A percentile compares a stretch with the other conserved stretches of the same genome.
Evolutionary conservation across 2,888 invertebrate genomes (phyloP).

Genomic region (Eulithis prunata): DNA sequence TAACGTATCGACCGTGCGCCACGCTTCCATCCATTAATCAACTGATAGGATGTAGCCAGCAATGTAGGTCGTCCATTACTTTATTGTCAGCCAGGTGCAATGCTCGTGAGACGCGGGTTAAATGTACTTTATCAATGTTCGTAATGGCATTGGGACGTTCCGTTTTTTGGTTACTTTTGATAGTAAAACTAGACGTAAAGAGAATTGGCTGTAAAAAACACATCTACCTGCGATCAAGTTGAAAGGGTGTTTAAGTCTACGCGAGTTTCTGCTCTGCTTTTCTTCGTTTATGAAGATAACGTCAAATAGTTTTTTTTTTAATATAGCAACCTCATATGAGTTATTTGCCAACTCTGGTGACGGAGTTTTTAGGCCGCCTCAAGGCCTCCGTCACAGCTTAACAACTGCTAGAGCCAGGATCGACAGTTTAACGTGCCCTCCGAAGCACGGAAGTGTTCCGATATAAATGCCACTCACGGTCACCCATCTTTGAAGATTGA

Average conservation of each 20-base stretch:
- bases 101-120: slow-evolving; percentile 40
- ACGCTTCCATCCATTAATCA: slow-evolving; percentile 64
- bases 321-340: no score
- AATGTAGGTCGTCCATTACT: slow-evolving; percentile 66
- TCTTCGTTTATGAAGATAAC: not conserved
- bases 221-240: not conserved
- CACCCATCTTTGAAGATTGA: no score
- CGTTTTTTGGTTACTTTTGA: slow-evolving; percentile 11
- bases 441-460: no score
- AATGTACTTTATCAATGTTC: slow-evolving; percentile 59
- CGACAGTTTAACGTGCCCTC: no score
- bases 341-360: no score
- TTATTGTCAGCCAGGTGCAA: slow-evolving; percentile 67
- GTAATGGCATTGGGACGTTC: slow-evolving; percentile 48
- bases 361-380: no score
- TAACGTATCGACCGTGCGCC: slow-evolving; percentile 57
- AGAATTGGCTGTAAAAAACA: slow-evolving; percentile 4
- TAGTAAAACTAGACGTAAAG: slow-evolving; percentile 2
- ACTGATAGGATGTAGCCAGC: slow-evolving; percentile 57
- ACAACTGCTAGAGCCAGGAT: no score
- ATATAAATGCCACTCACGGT: no score
- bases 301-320: no score
- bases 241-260: not conserved
- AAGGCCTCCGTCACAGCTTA: no score
- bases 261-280: not conserved